Conservation (phyloP, 2,113 vertebrate genomes). For the Argyrosomus japonicus region DNA sequence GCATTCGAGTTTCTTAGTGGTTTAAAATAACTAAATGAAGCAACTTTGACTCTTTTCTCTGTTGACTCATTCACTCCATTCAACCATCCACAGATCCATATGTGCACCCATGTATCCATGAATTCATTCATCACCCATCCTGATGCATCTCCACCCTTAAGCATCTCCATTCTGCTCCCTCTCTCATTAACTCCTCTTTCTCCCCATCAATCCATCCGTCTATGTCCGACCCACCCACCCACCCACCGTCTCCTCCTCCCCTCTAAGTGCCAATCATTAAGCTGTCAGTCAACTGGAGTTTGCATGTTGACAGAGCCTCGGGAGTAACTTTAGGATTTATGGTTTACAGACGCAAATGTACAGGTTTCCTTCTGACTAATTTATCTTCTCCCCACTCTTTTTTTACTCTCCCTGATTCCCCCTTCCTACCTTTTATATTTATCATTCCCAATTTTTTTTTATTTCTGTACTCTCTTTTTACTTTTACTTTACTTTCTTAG, state of each 20-base stretch:
- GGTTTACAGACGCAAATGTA: constrained; percentile 48
- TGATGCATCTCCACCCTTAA: constrained; percentile 40
- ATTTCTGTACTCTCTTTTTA: background rate
- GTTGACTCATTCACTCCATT: constrained; percentile 33
- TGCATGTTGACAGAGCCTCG: constrained; percentile 53
- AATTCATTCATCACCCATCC: constrained; percentile 56
- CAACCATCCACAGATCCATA: constrained; percentile 54
- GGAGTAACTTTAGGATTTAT: constrained; percentile 59
- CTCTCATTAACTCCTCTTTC: constrained; percentile 68
- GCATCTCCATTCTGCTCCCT: constrained; percentile 56
- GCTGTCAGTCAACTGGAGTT: constrained; percentile 69
- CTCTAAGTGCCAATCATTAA: constrained; percentile 75
- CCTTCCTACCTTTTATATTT: background rate
- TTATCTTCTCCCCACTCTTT: constrained; percentile 21
- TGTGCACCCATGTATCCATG: constrained; percentile 34
- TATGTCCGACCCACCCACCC: constrained; percentile 8
- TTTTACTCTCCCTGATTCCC: background rate
- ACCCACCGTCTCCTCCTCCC: constrained; percentile 26
- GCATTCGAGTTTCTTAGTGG: background rate
- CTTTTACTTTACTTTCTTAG: background rate
- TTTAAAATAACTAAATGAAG: background rate
- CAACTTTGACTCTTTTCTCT: constrained; percentile 24
- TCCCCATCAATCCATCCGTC: constrained; percentile 59
- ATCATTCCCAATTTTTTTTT: background rate
- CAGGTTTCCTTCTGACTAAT: constrained; percentile 50